Evolutionary conservation across 1,140 invertebrate species (phyloP), one percentile per base, ranked within the genome.

Genomic region (Bombus sibiricus): DNA sequence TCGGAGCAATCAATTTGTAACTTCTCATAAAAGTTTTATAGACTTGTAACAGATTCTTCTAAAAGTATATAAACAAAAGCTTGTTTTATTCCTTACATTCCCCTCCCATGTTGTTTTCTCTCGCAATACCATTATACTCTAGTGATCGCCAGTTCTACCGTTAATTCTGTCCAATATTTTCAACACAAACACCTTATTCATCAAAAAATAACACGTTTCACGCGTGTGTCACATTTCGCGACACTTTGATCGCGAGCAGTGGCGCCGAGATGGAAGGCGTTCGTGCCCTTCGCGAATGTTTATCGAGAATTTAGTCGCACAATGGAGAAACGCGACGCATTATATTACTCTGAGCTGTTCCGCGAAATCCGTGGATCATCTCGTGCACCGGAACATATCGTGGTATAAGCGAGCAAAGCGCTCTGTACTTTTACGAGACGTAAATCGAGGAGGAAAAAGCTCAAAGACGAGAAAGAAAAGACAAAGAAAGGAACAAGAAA

Each of bases 221-320:
- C 6, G 6, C 18, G 47, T 22, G 18, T 22, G 47, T 53, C 5
- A 53, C 47, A 53, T 8, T 22, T 53, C 5, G 47, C 47, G 47
- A 53, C 6, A 22, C 18, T 53, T 53, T 53, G 47, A 6, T 22
- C 5, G 47, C 47, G 47, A 47, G 15, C 43, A 47, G 0, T 1
- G 4, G 0, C 1, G 6, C 5, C 34, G 13, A 62, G 3, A 6
- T 15, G 39, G 25, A 43, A 59, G 39, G 3, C 32, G 15, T 53
- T 57, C 43, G 32, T 15, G 32, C 18, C 10, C 34, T 57, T 34
- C 9, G 47, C 75, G 37, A 59, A n/a, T 68, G 64, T 84, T 84
- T 84, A 71, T 71, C 82, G 75, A 59, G 75, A 84, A 79, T 84
- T 69, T 84, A 71, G 34, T 15, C 32, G 28, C 15, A 22, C 57